Evolutionary conservation across 1,140 invertebrate genomes (phyloP).

Genomic region (Drosophila sulfurigaster): DNA sequence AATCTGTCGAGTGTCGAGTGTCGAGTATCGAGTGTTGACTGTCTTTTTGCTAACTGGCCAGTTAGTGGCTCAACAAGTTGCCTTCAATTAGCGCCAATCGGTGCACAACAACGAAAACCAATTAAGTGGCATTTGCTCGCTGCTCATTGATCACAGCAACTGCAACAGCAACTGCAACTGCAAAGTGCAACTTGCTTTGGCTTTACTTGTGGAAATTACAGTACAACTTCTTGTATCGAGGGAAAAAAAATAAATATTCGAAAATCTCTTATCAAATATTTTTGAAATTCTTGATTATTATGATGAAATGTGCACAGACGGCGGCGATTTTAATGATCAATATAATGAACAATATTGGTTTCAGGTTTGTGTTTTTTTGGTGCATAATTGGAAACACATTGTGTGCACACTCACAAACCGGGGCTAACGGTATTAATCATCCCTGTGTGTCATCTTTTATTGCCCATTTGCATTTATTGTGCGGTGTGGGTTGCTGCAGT

Average conservation of each 20-base stretch:
- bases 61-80: slow-evolving; percentile 64
- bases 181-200: slow-evolving; percentile 3
- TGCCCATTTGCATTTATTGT: slow-evolving; percentile 68
- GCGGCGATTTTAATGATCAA: slow-evolving; percentile 5
- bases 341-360: slow-evolving; percentile 1
- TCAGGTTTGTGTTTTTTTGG: background rate
- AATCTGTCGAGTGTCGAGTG: slow-evolving; percentile 4
- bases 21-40: background rate
- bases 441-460: slow-evolving; percentile 4
- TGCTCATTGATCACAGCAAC: slow-evolving; percentile 16
- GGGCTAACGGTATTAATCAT: slow-evolving; percentile 50
- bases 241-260: slow-evolving; percentile 11
- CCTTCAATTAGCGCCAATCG: slow-evolving; percentile 81
- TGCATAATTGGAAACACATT: slow-evolving; percentile 47
- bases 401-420: slow-evolving; percentile 27
- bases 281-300: slow-evolving; percentile 43
- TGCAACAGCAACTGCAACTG: slow-evolving; percentile 11
- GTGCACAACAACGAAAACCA: slow-evolving; percentile 75
- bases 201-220: background rate
- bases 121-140: slow-evolving; percentile 65
- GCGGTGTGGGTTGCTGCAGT: slow-evolving; percentile 5
- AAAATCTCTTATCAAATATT: slow-evolving; percentile 42
- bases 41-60: slow-evolving; percentile 30
- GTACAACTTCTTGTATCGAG: background rate
- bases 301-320: slow-evolving; percentile 19